phyloP scores from a whole-genome alignment of 2,797 vertebrate genomes.

The Fratercula arctica region DNA sequence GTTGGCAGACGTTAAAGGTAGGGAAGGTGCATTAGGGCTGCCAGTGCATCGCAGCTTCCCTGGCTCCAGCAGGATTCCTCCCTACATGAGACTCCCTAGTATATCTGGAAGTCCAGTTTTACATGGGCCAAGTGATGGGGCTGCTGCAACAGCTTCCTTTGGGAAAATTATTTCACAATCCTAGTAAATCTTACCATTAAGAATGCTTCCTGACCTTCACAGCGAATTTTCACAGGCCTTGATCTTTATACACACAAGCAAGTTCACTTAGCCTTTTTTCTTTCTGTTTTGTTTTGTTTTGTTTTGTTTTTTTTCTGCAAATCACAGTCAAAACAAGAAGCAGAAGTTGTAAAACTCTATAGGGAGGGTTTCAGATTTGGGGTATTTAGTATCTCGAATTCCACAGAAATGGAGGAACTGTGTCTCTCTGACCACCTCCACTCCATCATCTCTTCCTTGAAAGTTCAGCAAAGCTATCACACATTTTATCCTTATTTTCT shows the following conservation, averaged over 20 bases:
- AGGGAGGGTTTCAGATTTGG: not conserved
- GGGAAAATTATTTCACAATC: not conserved
- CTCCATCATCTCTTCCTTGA: not conserved
- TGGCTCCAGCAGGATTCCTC: not conserved
- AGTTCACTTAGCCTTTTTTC: not conserved
- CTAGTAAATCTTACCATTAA: not conserved
- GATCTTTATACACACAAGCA: not conserved
- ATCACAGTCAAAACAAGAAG: not conserved
- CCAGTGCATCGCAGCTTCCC: not conserved
- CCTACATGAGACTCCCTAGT: accelerated
- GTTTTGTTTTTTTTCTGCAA: not conserved
- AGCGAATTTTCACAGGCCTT: not conserved
- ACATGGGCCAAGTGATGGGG: not conserved
- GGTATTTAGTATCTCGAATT: not conserved
- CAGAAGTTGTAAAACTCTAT: not conserved
- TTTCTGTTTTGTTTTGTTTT: too few relatives aligned
- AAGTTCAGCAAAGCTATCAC: not conserved
- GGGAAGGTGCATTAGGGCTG: not conserved
- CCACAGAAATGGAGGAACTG: not conserved
- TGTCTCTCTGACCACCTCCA: not conserved
- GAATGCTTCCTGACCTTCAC: not conserved
- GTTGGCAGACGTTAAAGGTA: not conserved
- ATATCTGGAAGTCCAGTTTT: not conserved
- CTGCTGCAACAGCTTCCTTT: not conserved
- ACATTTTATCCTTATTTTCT: not conserved